Evolutionary conservation across 2,797 vertebrate genomes (phyloP), one percentile per base, ranked within the genome.

Genomic region (Menidia menidia): DNA sequence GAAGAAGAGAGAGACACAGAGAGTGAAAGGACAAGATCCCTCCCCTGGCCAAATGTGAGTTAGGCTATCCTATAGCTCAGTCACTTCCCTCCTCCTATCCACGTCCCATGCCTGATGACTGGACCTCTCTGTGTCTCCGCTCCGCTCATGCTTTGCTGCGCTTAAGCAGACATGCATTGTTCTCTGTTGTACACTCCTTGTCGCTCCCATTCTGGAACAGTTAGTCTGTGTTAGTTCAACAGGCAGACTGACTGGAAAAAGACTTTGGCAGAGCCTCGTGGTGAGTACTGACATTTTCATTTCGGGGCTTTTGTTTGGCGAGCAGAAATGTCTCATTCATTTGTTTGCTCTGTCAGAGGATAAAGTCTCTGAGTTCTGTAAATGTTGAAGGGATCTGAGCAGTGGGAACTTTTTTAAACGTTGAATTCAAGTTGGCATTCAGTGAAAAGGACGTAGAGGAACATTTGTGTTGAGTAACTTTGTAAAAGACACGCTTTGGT

Each of bases 141-240:
- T 73, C 71, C 77, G 85, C 86, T 89, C 54, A 67, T 47, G 70
- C 79, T 80, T 68, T 69, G 73, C 80, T 88, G 80, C 55, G 51
- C 88, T 89, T 83, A 45, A 75, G 88, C 87, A 91, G 81, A 89
- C 87, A 88, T 87, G 87, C 90, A 91, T 93, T 92, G 91, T 93
- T 90, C 90, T 85, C 74, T 78, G 86, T 82, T 84, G 87, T 86
- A 87, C 87, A 60, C 75, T 59, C 84, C 92, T 85, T 90, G 90
- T 91, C 90, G 87, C 86, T 80, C 43, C 78, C 60, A 4, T 77
- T 87, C 85, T 79, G 81, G 71, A 41, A 83, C 56, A 80, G 68
- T 60, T 50, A 43, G 68, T 66, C 31, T 63, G 67, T 59, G 69
- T 68, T 81, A 78, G 79, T 64, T 57, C 56, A 3, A 32, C 70